Evolutionary conservation across 2,113 vertebrate genomes (phyloP), one percentile per base, ranked within the genome.

Genomic region (Guaruba guarouba): DNA sequence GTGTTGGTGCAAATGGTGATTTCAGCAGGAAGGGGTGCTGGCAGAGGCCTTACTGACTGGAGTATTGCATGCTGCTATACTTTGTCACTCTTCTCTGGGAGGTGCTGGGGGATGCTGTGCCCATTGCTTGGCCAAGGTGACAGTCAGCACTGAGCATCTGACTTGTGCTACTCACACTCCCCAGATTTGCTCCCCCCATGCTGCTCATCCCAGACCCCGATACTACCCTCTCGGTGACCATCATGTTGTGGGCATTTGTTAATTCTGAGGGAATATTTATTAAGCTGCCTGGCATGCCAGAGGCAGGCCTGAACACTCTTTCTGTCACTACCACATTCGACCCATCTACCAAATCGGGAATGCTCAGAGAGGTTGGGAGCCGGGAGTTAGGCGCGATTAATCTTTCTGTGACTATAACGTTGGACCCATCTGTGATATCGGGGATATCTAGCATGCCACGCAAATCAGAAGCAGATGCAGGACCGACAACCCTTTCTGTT

Each of bases 321-420:
- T 98, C 98, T 3, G 98, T 98, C 55, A 98, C 98, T 22, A 98
- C 97, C 85, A 98, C 97, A 51, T 98, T 98, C 0, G 98, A 98
- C 31, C 97, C 96, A 9, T 98, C 98, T 95, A 97, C 96, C 55
- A 98, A 90, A 88, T 98, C 97, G 1, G 97, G 95, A 79, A 98
- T 97, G 69, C 96, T 98, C 55, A 98, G 86, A 83, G 98, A 96
- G 19, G 97, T 29, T 0, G 98, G 98, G 28, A 98, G 94, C 33
- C 98, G 94, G 54, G 98, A 97, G 75, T 97, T 95, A 31, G 98
- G 98, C 0, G 98, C 97, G 2, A 98, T 98, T 13, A 98, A 96
- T 93, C 98, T 97, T 95, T 98, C 98, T 0, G 98, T 98, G 87
- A 98, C 98, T 23, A 98, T 97, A 3, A 98, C 96, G 0, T 98